phyloP scores from a whole-genome alignment of 1,140 invertebrate species.

The Coptotermes formosanus region DNA sequence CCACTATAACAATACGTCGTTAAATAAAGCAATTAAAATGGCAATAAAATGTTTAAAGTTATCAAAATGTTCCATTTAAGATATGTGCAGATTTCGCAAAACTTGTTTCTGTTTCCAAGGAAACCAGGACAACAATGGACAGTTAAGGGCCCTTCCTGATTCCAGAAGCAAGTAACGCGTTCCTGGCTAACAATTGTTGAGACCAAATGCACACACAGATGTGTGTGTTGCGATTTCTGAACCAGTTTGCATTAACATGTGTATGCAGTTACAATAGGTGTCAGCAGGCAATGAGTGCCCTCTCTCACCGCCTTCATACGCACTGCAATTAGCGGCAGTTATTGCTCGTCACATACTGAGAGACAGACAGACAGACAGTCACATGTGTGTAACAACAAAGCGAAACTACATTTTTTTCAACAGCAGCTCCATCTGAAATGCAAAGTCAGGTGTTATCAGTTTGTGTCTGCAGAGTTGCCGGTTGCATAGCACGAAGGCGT shows the following conservation, averaged over 20 bases:
- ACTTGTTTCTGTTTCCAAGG: neutral
- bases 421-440: no score
- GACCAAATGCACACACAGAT: neutral
- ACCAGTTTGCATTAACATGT: neutral
- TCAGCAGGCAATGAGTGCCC: neutral
- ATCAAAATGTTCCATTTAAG: neutral
- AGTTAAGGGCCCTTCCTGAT: neutral
- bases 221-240: neutral
- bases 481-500: no score
- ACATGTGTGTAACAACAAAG: no score
- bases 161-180: neutral
- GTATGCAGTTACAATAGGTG: neutral
- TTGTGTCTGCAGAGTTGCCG: no score
- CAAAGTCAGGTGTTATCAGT: no score
- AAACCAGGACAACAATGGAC: neutral
- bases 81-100: neutral
- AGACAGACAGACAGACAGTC: neutral
- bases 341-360: neutral
- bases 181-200: neutral
- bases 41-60: neutral
- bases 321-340: neutral
- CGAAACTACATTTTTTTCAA: no score
- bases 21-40: neutral
- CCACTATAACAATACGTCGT: neutral
- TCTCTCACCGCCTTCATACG: neutral